Conservation (phyloP, 1,140 invertebrate genomes). For the Oscheius sp. region DNA sequence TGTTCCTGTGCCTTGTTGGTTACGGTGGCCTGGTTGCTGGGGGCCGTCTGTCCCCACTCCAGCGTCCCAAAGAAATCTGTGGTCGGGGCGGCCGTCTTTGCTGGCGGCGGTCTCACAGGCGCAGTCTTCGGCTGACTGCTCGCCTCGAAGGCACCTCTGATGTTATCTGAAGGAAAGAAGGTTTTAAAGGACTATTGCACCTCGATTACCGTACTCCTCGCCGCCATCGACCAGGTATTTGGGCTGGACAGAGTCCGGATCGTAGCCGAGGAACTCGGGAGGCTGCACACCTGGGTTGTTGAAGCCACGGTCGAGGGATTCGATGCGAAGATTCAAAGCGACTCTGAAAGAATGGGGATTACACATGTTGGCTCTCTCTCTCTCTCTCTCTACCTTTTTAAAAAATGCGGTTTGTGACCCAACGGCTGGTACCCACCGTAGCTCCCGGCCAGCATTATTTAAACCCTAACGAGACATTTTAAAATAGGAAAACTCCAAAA, state of each 20-base stretch:
- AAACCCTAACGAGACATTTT: too few relatives aligned
- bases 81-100: neutral
- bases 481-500: too few relatives aligned
- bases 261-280: conserved; percentile 28
- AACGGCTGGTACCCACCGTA: conserved; percentile 10
- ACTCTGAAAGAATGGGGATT: conserved; percentile 33
- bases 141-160: neutral
- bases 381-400: neutral
- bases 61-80: conserved; percentile 42
- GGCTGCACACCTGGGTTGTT: neutral
- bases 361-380: conserved; percentile 3
- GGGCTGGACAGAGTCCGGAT: conserved; percentile 18
- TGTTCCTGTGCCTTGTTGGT: neutral
- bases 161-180: neutral
- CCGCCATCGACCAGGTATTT: conserved; percentile 23
- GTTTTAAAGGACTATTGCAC: neutral
- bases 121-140: neutral
- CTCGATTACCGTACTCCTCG: conserved; percentile 12
- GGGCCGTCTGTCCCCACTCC: conserved; percentile 29
- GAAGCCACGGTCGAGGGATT: conserved; percentile 32
- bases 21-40: neutral
- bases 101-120: conserved; percentile 18
- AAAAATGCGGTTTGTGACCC: neutral
- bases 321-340: conserved; percentile 22
- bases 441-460: conserved; percentile 9